These are phyloP conservation scores for Spondyliosoma cantharus DNA, from an alignment of 2,797 vertebrate species.

Conservation along the genomic window DNA sequence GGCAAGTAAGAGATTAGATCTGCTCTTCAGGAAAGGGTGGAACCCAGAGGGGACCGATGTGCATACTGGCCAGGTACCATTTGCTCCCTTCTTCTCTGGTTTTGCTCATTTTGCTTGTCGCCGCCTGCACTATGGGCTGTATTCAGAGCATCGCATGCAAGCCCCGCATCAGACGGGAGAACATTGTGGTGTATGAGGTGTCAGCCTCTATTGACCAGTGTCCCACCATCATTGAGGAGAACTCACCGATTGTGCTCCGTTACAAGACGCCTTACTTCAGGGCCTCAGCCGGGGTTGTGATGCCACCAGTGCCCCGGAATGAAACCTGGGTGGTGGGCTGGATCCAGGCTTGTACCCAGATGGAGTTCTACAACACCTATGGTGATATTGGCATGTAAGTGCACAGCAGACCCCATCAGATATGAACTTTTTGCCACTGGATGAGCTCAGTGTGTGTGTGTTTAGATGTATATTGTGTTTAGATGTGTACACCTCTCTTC, in stretches of 20 bases:
- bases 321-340: constrained; percentile 99
- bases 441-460: constrained; percentile 4
- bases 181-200: constrained; percentile 98
- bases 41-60: constrained; percentile 83
- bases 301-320: constrained; percentile 96
- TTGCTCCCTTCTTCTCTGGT: constrained; percentile 80
- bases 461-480: constrained; percentile 3
- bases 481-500: not conserved
- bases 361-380: constrained; percentile 99
- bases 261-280: constrained; percentile 99
- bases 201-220: constrained; percentile 98
- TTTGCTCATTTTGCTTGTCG: constrained; percentile 80
- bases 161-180: constrained; percentile 95
- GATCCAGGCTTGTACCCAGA: constrained; percentile 99
- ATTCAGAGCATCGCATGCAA: constrained; percentile 98
- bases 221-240: constrained; percentile 97
- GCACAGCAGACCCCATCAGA: not conserved
- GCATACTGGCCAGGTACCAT: constrained; percentile 79
- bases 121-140: constrained; percentile 92
- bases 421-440: not conserved
- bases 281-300: constrained; percentile 96
- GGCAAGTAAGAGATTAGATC: constrained; percentile 74
- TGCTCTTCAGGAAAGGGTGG: constrained; percentile 78
- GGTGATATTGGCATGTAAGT: constrained; percentile 96
- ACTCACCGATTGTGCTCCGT: constrained; percentile 97